These are phyloP conservation scores for Anableps anableps DNA, from an alignment of 2,797 vertebrate genomes.

Conservation along the genomic window DNA sequence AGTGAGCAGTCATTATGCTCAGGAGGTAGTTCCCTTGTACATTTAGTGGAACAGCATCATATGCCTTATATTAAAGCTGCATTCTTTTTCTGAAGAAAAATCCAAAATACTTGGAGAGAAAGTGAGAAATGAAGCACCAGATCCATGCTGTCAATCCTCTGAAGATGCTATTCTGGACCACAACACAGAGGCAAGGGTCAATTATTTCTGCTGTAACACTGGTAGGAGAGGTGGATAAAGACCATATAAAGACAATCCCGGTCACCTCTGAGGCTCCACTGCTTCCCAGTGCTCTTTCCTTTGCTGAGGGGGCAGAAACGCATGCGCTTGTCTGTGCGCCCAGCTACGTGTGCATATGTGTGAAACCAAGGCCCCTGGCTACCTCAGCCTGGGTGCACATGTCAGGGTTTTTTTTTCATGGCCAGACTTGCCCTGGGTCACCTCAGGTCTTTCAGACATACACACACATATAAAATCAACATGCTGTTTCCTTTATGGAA, in stretches of 20 bases:
- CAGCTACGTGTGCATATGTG: conserved; percentile 43
- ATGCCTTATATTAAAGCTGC: conserved; percentile 18
- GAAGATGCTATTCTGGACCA: conserved; percentile 57
- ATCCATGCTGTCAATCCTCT: conserved; percentile 59
- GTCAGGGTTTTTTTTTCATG: conserved; percentile 57
- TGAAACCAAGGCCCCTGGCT: conserved; percentile 73
- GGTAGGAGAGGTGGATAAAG: conserved; percentile 75
- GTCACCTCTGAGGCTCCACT: conserved; percentile 68
- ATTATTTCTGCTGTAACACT: conserved; percentile 80
- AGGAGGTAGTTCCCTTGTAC: conserved; percentile 5
- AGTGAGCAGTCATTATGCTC: conserved; percentile 30
- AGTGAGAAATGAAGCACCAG: conserved; percentile 55
- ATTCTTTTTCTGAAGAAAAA: conserved; percentile 15
- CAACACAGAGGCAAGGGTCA: conserved; percentile 71
- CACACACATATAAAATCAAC: conserved; percentile 63
- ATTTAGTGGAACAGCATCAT: conserved; percentile 16
- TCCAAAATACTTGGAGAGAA: conserved; percentile 9
- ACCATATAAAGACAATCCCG: conserved; percentile 62
- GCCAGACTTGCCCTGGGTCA: conserved; percentile 70
- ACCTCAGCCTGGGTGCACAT: conserved; percentile 65
- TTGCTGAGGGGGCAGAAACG: conserved; percentile 59
- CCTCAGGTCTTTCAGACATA: conserved; percentile 56
- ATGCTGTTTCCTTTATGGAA: conserved; percentile 75
- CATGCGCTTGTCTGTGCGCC: conserved; percentile 35
- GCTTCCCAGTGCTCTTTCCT: conserved; percentile 70